A percentile compares a stretch with the other conserved stretches of the same genome.
These are phyloP conservation scores for Lysiphlebus fabarum DNA, from an alignment of 1,140 invertebrate genomes.

Conservation along the genomic window DNA sequence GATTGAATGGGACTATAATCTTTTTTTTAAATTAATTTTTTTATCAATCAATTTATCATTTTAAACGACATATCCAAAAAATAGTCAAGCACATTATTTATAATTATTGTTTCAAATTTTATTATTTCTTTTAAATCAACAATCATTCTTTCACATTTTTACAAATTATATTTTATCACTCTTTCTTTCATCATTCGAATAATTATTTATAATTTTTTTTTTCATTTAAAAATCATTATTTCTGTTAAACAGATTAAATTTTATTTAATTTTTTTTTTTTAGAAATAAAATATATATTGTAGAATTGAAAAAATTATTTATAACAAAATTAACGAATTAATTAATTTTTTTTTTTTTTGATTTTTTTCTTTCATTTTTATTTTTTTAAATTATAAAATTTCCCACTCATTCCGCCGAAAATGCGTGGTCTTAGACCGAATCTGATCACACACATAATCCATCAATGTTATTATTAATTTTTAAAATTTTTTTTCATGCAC, in stretches of 20 bases:
- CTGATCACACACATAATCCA: constrained; percentile 19
- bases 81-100: too few relatives aligned
- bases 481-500: constrained; percentile 13
- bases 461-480: constrained; percentile 10
- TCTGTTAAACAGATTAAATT: too few relatives aligned
- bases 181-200: too few relatives aligned
- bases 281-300: too few relatives aligned
- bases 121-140: too few relatives aligned
- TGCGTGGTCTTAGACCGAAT: constrained; percentile 47
- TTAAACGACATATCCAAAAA: constrained; percentile 4
- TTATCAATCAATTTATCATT: constrained; percentile 3
- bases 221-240: not conserved
- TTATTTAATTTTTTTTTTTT: too few relatives aligned
- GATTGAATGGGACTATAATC: constrained; percentile 32
- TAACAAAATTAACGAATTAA: not conserved
- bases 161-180: too few relatives aligned
- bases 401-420: constrained; percentile 44
- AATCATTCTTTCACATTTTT: too few relatives aligned
- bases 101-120: too few relatives aligned
- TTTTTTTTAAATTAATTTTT: constrained; percentile 3
- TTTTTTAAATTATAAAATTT: constrained; percentile 18
- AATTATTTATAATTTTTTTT: not conserved
- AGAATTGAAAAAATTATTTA: too few relatives aligned
- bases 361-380: too few relatives aligned
- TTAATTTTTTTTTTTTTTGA: constrained; percentile 2